phyloP scores from a whole-genome alignment of 2,113 vertebrate genomes.

The Coryphaenoides rupestris region DNA sequence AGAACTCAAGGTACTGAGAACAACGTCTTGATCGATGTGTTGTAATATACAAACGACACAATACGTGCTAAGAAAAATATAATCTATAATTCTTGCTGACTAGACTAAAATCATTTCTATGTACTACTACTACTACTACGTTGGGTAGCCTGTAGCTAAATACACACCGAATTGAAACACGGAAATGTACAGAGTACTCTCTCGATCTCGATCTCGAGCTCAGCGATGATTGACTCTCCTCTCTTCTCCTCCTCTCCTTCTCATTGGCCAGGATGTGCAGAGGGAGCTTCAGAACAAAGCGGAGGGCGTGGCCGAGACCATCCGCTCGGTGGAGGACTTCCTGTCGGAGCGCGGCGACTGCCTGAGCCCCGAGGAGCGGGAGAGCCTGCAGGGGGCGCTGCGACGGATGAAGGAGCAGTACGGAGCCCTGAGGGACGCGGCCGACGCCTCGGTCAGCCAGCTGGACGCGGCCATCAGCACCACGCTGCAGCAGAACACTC shows the following conservation, averaged over 20 bases:
- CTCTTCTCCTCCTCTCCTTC: not conserved
- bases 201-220: not conserved
- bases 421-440: constrained; percentile 72
- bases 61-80: no score
- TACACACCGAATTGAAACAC: no score
- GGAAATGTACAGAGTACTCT: no score
- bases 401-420: constrained; percentile 82
- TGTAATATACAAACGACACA: no score
- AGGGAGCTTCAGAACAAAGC: constrained; percentile 77
- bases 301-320: constrained; percentile 70
- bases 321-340: constrained; percentile 85
- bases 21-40: no score
- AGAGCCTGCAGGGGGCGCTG: constrained; percentile 75
- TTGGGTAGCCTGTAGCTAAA: no score
- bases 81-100: no score
- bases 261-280: constrained; percentile 79
- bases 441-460: constrained; percentile 75
- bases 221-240: no score
- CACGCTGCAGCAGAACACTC: constrained; percentile 86
- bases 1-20: constrained; percentile 77
- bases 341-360: constrained; percentile 80
- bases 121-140: no score
- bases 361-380: constrained; percentile 78
- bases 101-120: no score
- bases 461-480: constrained; percentile 80